phyloP scores from a whole-genome alignment of 2,888 invertebrate genomes.

The Oasisia sp. region DNA sequence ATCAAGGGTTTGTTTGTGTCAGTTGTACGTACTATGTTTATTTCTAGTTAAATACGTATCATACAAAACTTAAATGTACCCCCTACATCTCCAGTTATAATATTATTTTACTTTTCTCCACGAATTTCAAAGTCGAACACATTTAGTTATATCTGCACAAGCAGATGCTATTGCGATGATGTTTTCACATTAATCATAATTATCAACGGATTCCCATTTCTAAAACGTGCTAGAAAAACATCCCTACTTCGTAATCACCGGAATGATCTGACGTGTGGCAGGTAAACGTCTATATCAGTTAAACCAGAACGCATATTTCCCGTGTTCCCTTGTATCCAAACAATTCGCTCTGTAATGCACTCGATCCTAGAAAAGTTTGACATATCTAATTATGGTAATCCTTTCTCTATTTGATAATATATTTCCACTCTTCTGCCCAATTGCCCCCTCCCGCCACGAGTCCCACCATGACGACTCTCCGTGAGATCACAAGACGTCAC shows the following conservation, averaged over 20 bases:
- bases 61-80: neutral
- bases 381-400: too few relatives aligned
- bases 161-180: neutral
- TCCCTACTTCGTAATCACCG: neutral
- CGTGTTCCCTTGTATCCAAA: neutral
- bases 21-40: neutral
- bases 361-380: neutral
- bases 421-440: too few relatives aligned
- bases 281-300: neutral
- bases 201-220: too few relatives aligned
- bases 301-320: neutral
- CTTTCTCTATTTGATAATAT: too few relatives aligned
- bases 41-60: neutral
- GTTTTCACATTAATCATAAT: too few relatives aligned
- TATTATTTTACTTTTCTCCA: neutral
- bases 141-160: neutral
- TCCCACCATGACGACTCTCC: too few relatives aligned
- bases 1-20: neutral
- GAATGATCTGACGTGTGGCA: neutral
- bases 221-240: neutral
- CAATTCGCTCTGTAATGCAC: neutral
- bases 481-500: too few relatives aligned
- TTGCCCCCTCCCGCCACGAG: too few relatives aligned
- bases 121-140: neutral
- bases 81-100: neutral